Evolutionary conservation across 1,140 invertebrate species (phyloP).

Genomic region (Drosophila serrata): DNA sequence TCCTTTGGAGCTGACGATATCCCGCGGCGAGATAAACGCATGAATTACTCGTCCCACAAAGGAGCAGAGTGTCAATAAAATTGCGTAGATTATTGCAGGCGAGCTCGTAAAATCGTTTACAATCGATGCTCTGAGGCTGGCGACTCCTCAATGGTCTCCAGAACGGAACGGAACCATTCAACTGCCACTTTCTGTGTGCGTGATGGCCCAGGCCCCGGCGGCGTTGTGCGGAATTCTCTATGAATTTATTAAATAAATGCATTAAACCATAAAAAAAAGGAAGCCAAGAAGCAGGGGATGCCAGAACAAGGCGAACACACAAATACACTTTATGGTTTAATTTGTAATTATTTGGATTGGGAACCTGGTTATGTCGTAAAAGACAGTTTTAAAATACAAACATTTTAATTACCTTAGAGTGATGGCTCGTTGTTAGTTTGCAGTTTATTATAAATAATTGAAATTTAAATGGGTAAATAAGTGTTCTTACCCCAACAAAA

Average conservation of each 20-base stretch:
- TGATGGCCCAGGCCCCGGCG: conserved; percentile 47
- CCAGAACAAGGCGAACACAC: background rate
- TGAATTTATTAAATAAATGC: conserved; percentile 84
- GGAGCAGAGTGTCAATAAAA: conserved; percentile 79
- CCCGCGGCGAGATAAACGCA: conserved; percentile 64
- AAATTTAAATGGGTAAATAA: no score
- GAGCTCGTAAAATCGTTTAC: conserved; percentile 83
- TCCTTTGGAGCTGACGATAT: conserved; percentile 37
- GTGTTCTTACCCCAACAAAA: no score
- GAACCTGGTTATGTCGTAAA: background rate
- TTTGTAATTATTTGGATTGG: background rate
- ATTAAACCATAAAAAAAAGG: conserved; percentile 67
- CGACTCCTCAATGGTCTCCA: conserved; percentile 32
- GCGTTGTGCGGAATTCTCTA: conserved; percentile 66
- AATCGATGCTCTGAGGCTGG: conserved; percentile 41
- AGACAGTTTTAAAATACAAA: background rate
- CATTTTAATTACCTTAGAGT: background rate
- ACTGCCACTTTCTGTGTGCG: conserved; percentile 75
- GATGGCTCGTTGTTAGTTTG: no score
- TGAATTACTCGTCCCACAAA: conserved; percentile 69
- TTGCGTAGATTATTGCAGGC: conserved; percentile 79
- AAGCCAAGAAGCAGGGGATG: background rate
- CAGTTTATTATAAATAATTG: no score
- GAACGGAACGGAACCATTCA: conserved; percentile 54
- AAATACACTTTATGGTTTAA: conserved; percentile 12